Percentiles rank a stretch among this genome's conserved stretches.
Conservation (phyloP, 2,888 invertebrate genomes). For the Heliconius charithonia region DNA sequence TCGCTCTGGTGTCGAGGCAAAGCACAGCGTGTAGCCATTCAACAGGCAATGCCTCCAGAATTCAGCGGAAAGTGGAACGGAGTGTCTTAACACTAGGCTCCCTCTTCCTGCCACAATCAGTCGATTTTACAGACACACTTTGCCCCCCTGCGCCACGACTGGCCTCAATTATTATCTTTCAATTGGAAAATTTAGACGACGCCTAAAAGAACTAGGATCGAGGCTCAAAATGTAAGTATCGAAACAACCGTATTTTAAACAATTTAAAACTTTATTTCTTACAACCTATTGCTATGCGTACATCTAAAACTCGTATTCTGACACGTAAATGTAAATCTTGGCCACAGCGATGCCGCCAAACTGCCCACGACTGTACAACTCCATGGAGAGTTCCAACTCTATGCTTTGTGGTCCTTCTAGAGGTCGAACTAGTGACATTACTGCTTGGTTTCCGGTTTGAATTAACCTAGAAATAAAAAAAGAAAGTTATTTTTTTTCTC, state of each 20-base stretch:
- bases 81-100: too few species aligned
- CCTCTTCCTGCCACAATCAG: too few species aligned
- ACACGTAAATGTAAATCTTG: conserved; percentile 92
- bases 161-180: too few species aligned
- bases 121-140: too few species aligned
- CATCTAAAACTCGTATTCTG: conserved; percentile 87
- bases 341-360: conserved; percentile 93
- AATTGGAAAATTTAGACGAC: too few species aligned
- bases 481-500: not conserved
- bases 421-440: conserved; percentile 88
- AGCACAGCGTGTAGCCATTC: too few species aligned
- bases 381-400: conserved; percentile 93
- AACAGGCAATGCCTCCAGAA: too few species aligned
- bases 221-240: too few species aligned
- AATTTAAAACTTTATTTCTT: conserved; percentile 39
- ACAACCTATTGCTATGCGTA: conserved; percentile 11
- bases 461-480: conserved; percentile 69
- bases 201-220: too few species aligned
- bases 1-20: too few species aligned
- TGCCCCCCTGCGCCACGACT: too few species aligned
- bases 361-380: conserved; percentile 87
- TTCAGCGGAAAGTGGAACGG: too few species aligned
- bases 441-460: conserved; percentile 87
- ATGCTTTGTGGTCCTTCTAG: conserved; percentile 96
- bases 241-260: conserved; percentile 10